Evolutionary conservation across 2,797 vertebrate species (phyloP), one percentile per base, ranked within the genome.

Genomic region (Diglossa cyanea): DNA sequence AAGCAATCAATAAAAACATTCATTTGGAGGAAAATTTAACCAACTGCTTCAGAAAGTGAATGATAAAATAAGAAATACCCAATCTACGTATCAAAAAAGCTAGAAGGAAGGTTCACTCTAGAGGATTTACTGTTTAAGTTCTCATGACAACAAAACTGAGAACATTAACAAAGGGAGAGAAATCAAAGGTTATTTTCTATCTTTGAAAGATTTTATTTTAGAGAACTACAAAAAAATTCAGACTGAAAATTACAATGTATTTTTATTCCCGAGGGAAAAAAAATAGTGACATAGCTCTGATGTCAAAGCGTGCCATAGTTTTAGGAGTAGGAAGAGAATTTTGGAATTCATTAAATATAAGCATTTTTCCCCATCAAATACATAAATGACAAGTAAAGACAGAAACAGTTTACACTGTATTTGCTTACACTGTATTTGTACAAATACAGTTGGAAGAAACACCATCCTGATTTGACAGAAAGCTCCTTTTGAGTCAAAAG

Each of bases 1-100:
- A 61, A 95, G 35, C 31, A 63, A 96, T 95, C 72, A 85, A 91
- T 93, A 94, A 81, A 92, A 90, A 78, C 53, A 85, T 76, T 88
- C 28, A 19, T 93, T 78, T 42, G 39, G 35, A 82, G 82, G 28
- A 77, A 79, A 90, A 54, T 19, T 62, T 73, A 78, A 70, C 35
- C 50, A 71, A 85, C 71, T 77, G 26, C 57, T 89, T 94, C 50
- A 71, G 39, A n/a, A 33, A 53, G 82, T 61, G 72, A 72, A 67
- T 90, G 62, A 40, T 54, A 70, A 67, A 60, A 68, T 86, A 89
- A 91, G 66, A 91, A 80, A 66, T 1, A 15, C 58, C 31, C 76
- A 39, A 68, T 78, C 40, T 67, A 72, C 0, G 3, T 50, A 66
- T 48, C 25, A 93, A 76, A 63, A 81, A 71, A 86, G 11, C 11